A percentile compares a stretch with the other conserved stretches of the same genome.
phyloP scores from a whole-genome alignment of 2,113 vertebrate species.

The Mesoclemmys tuberculata region DNA sequence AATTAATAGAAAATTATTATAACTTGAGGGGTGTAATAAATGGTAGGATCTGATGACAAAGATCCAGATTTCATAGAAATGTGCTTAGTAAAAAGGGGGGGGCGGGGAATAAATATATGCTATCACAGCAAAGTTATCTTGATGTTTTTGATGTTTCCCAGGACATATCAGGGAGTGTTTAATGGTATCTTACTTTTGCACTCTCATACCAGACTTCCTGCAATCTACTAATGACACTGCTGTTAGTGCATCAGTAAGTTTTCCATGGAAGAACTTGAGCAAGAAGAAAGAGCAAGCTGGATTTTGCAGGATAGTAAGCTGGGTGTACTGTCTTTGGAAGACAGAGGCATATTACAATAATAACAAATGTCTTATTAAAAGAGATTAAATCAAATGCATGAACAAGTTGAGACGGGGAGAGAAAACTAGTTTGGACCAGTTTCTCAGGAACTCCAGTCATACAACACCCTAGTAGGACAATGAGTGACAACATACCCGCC shows the following conservation, averaged over 20 bases:
- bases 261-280: not conserved
- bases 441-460: not conserved
- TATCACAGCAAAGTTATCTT: not conserved
- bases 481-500: not conserved
- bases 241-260: not conserved
- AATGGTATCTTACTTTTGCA: not conserved
- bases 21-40: not conserved
- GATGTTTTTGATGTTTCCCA: not conserved
- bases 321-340: no score
- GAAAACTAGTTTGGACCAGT: not conserved
- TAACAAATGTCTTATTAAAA: not conserved
- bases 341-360: not conserved
- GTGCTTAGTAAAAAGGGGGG: not conserved
- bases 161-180: not conserved
- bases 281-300: not conserved
- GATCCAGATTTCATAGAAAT: not conserved
- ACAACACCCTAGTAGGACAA: not conserved
- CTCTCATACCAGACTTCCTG: not conserved
- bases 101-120: not conserved
- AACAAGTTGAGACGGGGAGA: not conserved
- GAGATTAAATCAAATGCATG: not conserved
- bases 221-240: not conserved
- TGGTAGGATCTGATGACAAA: not conserved
- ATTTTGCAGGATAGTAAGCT: not conserved
- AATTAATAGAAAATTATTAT: not conserved